These are phyloP conservation scores for Cryptophagus acutangulus DNA, from an alignment of 2,888 invertebrate genomes.

Conservation along the genomic window DNA sequence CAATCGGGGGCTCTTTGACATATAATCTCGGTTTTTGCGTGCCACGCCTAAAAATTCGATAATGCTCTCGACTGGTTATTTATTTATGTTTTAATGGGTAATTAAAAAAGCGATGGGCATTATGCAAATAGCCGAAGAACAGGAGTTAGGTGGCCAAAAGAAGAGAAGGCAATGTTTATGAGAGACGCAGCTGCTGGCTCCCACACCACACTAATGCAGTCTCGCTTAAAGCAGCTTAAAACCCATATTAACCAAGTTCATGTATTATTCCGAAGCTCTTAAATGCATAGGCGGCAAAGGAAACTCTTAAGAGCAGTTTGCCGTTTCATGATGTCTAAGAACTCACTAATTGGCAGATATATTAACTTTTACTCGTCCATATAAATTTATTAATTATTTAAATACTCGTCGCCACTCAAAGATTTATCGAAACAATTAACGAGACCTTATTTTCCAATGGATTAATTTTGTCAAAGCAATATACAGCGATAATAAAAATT, in stretches of 20 bases:
- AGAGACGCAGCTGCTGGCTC: slow-evolving; percentile 36
- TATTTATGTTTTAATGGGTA: too few relatives aligned
- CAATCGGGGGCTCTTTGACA: too few relatives aligned
- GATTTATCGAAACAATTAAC: too few relatives aligned
- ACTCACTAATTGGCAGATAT: slow-evolving; percentile 39
- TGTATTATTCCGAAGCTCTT: slow-evolving; percentile 46
- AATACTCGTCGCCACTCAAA: too few relatives aligned
- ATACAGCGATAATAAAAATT: neutral
- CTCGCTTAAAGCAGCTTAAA: slow-evolving; percentile 42
- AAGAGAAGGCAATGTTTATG: slow-evolving; percentile 20
- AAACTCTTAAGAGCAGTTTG: slow-evolving; percentile 43
- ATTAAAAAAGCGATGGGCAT: slow-evolving; percentile 24
- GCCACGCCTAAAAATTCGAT: too few relatives aligned
- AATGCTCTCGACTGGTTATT: too few relatives aligned
- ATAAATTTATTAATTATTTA: too few relatives aligned
- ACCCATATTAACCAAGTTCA: slow-evolving; percentile 44
- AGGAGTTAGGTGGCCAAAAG: slow-evolving; percentile 22
- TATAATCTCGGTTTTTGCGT: too few relatives aligned
- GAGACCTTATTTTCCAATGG: neutral
- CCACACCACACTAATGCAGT: slow-evolving; percentile 36
- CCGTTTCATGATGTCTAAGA: slow-evolving; percentile 39
- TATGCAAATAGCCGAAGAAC: slow-evolving; percentile 26
- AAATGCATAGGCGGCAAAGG: slow-evolving; percentile 37
- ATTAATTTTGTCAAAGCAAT: neutral
- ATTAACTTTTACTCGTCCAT: too few relatives aligned